Evolutionary conservation across 2,113 vertebrate genomes (phyloP).

Genomic region (Sphyrna mokarran): DNA sequence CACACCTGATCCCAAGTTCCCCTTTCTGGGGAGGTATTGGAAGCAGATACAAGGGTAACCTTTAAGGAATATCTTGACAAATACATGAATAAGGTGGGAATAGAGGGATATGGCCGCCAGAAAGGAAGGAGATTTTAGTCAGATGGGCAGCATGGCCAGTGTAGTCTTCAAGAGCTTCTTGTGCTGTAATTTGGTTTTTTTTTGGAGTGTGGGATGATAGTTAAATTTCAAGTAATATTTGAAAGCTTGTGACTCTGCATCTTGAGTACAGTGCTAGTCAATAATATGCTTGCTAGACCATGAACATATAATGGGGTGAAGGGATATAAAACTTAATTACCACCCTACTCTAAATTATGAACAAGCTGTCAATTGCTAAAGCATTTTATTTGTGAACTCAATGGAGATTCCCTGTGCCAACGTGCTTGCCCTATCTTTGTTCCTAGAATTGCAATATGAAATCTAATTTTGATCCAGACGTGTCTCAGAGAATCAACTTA

Average conservation of each 20-base stretch:
- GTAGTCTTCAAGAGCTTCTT: too few species aligned
- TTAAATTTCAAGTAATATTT: background rate
- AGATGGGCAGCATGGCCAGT: too few species aligned
- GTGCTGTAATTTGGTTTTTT: too few species aligned
- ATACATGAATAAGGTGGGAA: too few species aligned
- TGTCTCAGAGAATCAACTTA: background rate
- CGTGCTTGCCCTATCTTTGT: background rate
- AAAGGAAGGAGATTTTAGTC: too few species aligned
- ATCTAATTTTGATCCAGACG: background rate
- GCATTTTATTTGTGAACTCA: background rate
- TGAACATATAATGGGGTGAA: background rate
- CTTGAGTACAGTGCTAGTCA: background rate
- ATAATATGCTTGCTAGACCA: background rate
- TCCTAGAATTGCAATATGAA: background rate
- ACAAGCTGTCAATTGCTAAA: background rate
- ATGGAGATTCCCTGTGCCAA: background rate
- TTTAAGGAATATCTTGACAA: too few species aligned
- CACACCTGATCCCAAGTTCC: background rate
- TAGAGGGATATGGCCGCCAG: too few species aligned
- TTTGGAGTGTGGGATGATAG: background rate
- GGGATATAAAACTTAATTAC: background rate
- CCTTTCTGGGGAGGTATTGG: too few species aligned
- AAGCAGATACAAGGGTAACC: too few species aligned
- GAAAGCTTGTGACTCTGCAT: background rate
- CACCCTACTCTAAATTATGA: background rate